phyloP scores from a whole-genome alignment of 2,113 vertebrate genomes.

The Cnemophilus loriae region DNA sequence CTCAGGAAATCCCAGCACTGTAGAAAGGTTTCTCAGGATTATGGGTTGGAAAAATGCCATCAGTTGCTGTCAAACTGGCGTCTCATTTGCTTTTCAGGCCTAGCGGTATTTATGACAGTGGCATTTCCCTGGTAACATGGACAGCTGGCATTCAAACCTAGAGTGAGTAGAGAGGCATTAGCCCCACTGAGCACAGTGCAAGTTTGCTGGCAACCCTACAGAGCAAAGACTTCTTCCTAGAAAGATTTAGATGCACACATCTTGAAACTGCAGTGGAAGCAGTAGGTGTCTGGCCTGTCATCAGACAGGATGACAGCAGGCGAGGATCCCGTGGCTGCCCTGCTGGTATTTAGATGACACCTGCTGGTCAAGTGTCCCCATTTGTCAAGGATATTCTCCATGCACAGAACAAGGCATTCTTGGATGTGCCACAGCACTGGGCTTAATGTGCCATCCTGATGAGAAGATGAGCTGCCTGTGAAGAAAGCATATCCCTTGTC shows the following conservation, averaged over 20 bases:
- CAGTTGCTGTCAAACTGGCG: not conserved
- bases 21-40: not conserved
- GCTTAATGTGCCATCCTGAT: not conserved
- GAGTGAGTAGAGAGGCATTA: not conserved
- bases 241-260: not conserved
- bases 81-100: not conserved
- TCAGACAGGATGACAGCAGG: not conserved
- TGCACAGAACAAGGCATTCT: not conserved
- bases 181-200: not conserved
- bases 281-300: not conserved
- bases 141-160: not conserved
- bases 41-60: not conserved
- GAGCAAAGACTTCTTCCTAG: not conserved
- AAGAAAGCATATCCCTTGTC: not conserved
- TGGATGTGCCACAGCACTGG: not conserved
- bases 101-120: rapidly evolving
- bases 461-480: not conserved
- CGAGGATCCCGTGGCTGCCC: rapidly evolving
- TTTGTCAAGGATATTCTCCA: not conserved
- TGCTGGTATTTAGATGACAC: not conserved
- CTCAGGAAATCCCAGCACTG: rapidly evolving
- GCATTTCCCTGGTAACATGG: not conserved
- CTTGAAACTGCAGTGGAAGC: not conserved
- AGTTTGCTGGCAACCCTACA: not conserved
- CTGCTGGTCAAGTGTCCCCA: not conserved